phyloP scores from a whole-genome alignment of 2,888 invertebrate genomes.

The Bombyx huttoni region DNA sequence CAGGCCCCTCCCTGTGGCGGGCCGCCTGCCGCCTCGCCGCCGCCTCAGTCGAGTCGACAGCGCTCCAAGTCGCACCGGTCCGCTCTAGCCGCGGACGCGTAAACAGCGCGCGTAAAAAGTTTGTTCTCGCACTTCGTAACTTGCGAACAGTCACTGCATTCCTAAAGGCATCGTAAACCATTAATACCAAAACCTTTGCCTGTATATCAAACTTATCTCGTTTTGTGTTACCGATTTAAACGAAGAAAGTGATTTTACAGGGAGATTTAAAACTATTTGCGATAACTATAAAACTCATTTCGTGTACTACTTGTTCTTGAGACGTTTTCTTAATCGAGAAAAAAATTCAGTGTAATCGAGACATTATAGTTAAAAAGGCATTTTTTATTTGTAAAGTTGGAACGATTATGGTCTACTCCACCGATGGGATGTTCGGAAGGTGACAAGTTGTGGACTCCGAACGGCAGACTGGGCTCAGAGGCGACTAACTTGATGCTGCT shows the following conservation, averaged over 20 bases:
- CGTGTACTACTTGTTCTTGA: neutral
- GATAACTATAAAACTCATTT: slow-evolving; percentile 2
- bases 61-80: slow-evolving; percentile 60
- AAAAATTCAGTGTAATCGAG: neutral
- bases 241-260: neutral
- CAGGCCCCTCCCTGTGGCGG: slow-evolving; percentile 66
- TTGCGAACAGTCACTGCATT: slow-evolving; percentile 34
- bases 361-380: slow-evolving; percentile 7
- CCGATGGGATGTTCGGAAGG: slow-evolving; percentile 68
- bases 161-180: slow-evolving; percentile 12
- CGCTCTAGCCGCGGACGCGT: slow-evolving; percentile 29
- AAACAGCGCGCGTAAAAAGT: slow-evolving; percentile 61
- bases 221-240: neutral
- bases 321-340: slow-evolving; percentile 5
- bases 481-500: slow-evolving; percentile 75
- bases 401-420: slow-evolving; percentile 48
- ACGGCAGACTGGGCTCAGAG: slow-evolving; percentile 50
- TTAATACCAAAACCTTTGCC: neutral
- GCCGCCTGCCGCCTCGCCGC: slow-evolving; percentile 43
- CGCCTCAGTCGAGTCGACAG: slow-evolving; percentile 60
- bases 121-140: slow-evolving; percentile 49
- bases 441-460: slow-evolving; percentile 53
- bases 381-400: slow-evolving; percentile 22
- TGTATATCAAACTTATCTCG: neutral
- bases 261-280: slow-evolving; percentile 7